A percentile compares a stretch with the other conserved stretches of the same genome.
Conservation (phyloP, 2,113 vertebrate genomes). For the Nipponia nippon region DNA sequence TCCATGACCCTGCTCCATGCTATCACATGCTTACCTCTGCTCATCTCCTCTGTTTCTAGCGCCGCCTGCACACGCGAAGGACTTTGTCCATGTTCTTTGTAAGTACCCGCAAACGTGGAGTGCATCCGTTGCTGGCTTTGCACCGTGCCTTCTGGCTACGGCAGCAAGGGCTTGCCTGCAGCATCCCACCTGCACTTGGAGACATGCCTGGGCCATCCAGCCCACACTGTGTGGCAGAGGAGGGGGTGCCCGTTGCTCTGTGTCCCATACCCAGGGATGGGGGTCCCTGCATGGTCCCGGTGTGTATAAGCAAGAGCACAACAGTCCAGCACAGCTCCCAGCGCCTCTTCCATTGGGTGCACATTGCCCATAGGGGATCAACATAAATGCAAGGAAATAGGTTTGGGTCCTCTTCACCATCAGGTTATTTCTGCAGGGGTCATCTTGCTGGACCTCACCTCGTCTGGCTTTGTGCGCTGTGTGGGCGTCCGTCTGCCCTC, state of each 20-base stretch:
- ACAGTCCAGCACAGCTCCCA: neutral
- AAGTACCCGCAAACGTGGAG: constrained; percentile 71
- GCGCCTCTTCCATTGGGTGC: rapidly evolving
- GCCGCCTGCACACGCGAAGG: constrained; percentile 89
- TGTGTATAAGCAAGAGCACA: neutral
- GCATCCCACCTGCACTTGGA: neutral
- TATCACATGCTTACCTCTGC: constrained; percentile 50
- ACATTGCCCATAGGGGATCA: rapidly evolving
- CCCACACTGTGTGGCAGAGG: neutral
- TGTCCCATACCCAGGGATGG: rapidly evolving
- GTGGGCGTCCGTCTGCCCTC: neutral
- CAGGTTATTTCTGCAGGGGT: neutral
- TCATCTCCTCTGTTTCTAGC: constrained; percentile 73
- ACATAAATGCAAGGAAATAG: neutral
- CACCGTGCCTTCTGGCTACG: neutral
- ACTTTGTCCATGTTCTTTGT: constrained; percentile 99
- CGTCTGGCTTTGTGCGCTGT: neutral
- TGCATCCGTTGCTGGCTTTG: neutral
- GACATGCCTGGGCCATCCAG: neutral
- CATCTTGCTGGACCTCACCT: neutral
- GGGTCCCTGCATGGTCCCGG: neutral
- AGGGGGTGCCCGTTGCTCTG: neutral
- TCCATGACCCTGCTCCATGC: neutral
- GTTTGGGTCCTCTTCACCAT: neutral
- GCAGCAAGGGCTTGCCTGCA: neutral